A percentile compares a stretch with the other conserved stretches of the same genome.
These are phyloP conservation scores for Pteruthius melanotis DNA, from an alignment of 2,113 vertebrate genomes.

Conservation along the genomic window DNA sequence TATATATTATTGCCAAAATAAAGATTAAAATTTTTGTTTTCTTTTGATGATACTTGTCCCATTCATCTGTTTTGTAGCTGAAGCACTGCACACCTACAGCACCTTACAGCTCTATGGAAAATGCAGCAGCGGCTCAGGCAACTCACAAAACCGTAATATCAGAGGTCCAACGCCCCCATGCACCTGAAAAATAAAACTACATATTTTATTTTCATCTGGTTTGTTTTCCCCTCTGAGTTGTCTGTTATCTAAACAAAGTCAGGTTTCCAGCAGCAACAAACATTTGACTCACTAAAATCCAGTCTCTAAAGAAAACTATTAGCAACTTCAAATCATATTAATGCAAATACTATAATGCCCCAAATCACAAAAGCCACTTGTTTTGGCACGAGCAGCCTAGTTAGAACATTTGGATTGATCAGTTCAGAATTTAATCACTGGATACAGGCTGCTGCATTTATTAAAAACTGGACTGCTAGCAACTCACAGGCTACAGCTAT, in stretches of 20 bases:
- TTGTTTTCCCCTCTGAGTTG: neutral
- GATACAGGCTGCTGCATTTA: neutral
- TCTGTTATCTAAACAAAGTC: neutral
- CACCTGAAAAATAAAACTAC: neutral
- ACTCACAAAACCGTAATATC: neutral
- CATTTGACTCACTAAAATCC: neutral
- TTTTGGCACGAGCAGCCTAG: neutral
- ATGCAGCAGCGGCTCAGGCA: neutral
- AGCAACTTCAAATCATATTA: neutral
- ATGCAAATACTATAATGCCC: neutral
- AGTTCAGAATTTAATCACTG: slow-evolving; percentile 18
- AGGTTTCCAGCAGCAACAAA: slow-evolving; percentile 5
- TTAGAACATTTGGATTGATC: slow-evolving; percentile 12
- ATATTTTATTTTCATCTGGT: neutral
- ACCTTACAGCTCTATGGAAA: neutral
- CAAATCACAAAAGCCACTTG: slow-evolving; percentile 37
- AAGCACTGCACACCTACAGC: neutral
- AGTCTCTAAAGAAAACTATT: neutral
- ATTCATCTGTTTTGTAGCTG: neutral
- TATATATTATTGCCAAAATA: neutral
- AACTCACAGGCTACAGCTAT: neutral
- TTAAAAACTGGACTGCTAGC: slow-evolving; percentile 6
- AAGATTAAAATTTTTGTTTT: neutral
- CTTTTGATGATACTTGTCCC: neutral
- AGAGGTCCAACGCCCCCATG: neutral